Conservation (phyloP, 2,888 invertebrate species). For the Zonitis immaculata region DNA sequence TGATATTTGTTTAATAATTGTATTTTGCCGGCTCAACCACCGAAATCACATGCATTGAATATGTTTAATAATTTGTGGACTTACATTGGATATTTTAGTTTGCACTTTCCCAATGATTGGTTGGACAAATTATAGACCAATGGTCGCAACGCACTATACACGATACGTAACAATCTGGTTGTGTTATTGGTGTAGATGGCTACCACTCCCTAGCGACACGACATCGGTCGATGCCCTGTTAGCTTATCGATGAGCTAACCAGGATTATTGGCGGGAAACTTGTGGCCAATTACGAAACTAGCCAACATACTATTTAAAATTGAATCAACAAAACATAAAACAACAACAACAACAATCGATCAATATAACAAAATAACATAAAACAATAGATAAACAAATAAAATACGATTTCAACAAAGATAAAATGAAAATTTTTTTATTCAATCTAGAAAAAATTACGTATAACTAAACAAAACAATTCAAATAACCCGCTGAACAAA, state of each 20-base stretch:
- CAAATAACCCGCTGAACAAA: no score
- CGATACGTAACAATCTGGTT: constrained; percentile 53
- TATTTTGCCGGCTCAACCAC: constrained; percentile 42
- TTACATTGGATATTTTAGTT: constrained; percentile 69
- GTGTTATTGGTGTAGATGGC: constrained; percentile 66
- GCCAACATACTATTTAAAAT: constrained; percentile 36
- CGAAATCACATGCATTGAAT: constrained; percentile 41
- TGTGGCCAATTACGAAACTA: constrained; percentile 46
- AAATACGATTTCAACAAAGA: no score
- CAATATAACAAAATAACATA: neutral
- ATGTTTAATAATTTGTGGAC: constrained; percentile 66
- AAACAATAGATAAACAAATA: no score
- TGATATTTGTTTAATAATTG: constrained; percentile 36
- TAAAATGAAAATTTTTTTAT: no score
- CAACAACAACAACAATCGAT: neutral
- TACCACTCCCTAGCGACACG: constrained; percentile 59
- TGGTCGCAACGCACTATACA: constrained; percentile 69
- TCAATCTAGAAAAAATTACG: no score
- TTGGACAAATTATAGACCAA: constrained; percentile 81
- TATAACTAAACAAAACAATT: no score
- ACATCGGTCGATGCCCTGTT: constrained; percentile 47
- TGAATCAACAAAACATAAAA: neutral
- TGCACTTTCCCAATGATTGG: constrained; percentile 85
- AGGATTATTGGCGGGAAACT: constrained; percentile 42
- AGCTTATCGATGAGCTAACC: constrained; percentile 41